These are phyloP conservation scores for Proterorhinus semilunaris DNA, from an alignment of 2,113 vertebrate species.

Conservation along the genomic window DNA sequence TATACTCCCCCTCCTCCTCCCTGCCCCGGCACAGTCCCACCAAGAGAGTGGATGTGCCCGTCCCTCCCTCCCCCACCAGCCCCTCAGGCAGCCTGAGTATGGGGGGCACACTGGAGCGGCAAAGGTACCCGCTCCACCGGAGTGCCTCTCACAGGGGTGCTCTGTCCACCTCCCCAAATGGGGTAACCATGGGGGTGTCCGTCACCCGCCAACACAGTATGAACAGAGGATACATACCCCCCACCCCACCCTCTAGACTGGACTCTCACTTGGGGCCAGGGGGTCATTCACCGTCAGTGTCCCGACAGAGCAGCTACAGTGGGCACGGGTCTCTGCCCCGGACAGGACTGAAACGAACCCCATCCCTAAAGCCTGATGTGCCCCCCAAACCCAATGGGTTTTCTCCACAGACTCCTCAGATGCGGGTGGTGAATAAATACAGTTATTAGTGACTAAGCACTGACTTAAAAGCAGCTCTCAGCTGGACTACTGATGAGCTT, in stretches of 20 bases:
- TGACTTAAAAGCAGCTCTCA: conserved; percentile 66
- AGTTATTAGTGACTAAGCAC: conserved; percentile 82
- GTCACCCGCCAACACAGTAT: conserved; percentile 93
- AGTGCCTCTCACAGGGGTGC: conserved; percentile 95
- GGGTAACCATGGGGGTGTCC: conserved; percentile 90
- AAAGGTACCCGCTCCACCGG: conserved; percentile 91
- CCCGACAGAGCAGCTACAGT: conserved; percentile 93
- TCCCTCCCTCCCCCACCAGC: conserved; percentile 86
- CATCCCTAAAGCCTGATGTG: conserved; percentile 95
- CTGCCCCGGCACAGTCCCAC: conserved; percentile 95
- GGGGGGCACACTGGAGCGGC: conserved; percentile 88
- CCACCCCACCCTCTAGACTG: conserved; percentile 87
- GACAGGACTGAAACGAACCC: conserved; percentile 92
- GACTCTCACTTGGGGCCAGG: conserved; percentile 90
- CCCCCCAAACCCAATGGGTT: conserved; percentile 95
- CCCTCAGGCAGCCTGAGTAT: conserved; percentile 85
- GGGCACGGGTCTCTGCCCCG: conserved; percentile 94
- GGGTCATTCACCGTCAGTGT: conserved; percentile 88
- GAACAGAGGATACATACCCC: conserved; percentile 89
- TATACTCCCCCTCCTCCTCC: conserved; percentile 95
- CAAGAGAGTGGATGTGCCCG: conserved; percentile 93
- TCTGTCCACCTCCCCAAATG: conserved; percentile 92
- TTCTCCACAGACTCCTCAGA: conserved; percentile 88
- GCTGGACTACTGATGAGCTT: conserved; percentile 52
- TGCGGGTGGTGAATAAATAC: conserved; percentile 95